Evolutionary conservation across 2,113 vertebrate genomes (phyloP), one percentile per base, ranked within the genome.

Genomic region (Corythoichthys intestinalis): DNA sequence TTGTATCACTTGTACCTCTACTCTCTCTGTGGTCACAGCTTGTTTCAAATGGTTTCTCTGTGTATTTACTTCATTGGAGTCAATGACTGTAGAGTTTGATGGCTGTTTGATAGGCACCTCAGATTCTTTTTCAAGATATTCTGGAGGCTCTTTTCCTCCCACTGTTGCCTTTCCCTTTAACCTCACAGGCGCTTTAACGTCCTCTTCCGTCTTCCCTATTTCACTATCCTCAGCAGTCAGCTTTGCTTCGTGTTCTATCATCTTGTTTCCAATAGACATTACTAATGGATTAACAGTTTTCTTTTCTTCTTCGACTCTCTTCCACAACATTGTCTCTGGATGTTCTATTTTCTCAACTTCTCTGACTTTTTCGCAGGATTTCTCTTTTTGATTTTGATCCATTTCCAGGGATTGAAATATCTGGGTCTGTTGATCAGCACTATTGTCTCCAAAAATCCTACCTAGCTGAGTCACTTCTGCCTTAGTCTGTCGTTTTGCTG

Each of bases 181-280:
- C 78, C 83, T 77, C 38, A 65, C 28, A 66, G 74, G 80, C 56
- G 77, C 73, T 76, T 84, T 86, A 1, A 86, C 11, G 38, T 77
- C 65, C 20, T 78, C 75, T 65, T 72, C 84, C 47, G 69, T 87
- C 20, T 76, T 59, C 0, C 70, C 38, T 49, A 56, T 20, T 46
- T 71, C 60, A 50, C 0, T 3, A 37, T 79, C 41, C 10, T 72
- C 65, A 44, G 66, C 12, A 14, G 4, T 41, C 44, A 38, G 70
- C 54, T 15, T 73, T 4, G 34, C 37, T 37, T 63, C 54, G 60
- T 50, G 60, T 41, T 74, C 58, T 3, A 54, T 69, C 4, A 12
- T 50, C 49, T 80, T 71, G 11, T 17, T 73, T 49, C 57, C 67
- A 34, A 35, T 58, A 12, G 53, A n/a, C 17, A 9, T 65, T 44